Evolutionary conservation across 1,140 invertebrate species (phyloP), one percentile per base, ranked within the genome.

Genomic region (Armadillidium nasatum): DNA sequence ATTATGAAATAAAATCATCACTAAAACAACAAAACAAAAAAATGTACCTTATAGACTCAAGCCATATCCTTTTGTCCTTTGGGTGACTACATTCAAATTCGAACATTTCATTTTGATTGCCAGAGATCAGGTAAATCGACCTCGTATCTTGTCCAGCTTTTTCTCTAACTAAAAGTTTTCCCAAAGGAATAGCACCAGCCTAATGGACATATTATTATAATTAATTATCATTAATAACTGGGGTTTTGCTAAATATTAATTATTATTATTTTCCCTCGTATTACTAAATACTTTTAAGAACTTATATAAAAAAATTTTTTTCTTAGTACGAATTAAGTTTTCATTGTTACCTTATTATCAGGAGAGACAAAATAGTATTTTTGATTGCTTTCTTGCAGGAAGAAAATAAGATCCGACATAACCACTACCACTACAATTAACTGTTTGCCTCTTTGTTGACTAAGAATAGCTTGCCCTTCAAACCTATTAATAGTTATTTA

Each of bases 41-140:
- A 77, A 46, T 76, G n/a, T 87, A 90, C 86, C 91, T 88, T 76
- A 97, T 92, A 10, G 91, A 88, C 81, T 91, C 88, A 80, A 97
- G 94, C 95, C 95, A 97, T 0, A 89, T 84, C 81, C 92, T 90
- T 82, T 94, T 93, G 77, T 96, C 93, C 83, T 93, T 93, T 13
- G 93, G 93, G 67, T 93, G 91, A 79, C 91, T 89, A 77, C 96
- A 93, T 82, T 96, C 91, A 15, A 98, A 86, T 84, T 97, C 95
- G 84, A 96, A 97, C 95, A 97, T 97, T 86, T 97, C 96, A 0
- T 95, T 94, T 81, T 93, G 91, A 0, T 88, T 88, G 0, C 84
- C 83, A 75, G 84, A 84, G 81, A 88, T 87, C 68, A 87, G 82
- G 82, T 87, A 87, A 67, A 88, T 84, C 0, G 85, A 85, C 44